A percentile compares a stretch with the other conserved stretches of the same genome.
Evolutionary conservation across 2,888 invertebrate species (phyloP).

Genomic region (Ommatoiulus sabulosus): DNA sequence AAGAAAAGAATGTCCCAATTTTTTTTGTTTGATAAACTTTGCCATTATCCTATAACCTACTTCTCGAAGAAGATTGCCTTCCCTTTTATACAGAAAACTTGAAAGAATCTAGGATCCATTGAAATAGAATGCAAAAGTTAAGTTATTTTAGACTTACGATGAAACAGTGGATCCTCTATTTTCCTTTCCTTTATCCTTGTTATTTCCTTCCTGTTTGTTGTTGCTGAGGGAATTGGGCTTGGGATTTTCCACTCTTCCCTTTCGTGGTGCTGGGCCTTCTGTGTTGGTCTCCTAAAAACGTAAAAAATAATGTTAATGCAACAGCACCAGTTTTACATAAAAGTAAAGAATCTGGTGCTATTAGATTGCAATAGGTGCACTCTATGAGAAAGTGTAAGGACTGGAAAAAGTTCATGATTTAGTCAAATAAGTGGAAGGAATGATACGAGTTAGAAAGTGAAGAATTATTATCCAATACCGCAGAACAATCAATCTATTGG

Average conservation of each 20-base stretch:
- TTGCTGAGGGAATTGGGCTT: constrained; percentile 67
- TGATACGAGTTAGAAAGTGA: background rate
- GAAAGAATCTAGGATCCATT: background rate
- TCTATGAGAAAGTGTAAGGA: background rate
- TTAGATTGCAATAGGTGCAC: background rate
- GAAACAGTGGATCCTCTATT: constrained; percentile 61
- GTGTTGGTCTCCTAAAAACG: constrained; percentile 64
- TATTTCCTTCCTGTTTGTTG: constrained; percentile 58
- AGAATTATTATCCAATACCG: background rate
- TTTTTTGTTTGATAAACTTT: too few relatives aligned
- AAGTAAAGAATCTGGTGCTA: background rate
- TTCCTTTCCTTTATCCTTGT: constrained; percentile 61
- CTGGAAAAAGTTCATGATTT: background rate
- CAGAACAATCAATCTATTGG: constrained; percentile 4
- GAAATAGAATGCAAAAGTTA: too few relatives aligned
- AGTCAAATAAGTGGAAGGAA: background rate
- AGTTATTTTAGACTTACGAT: constrained; percentile 60
- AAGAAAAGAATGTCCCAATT: background rate
- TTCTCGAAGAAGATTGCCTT: background rate
- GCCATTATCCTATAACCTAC: too few relatives aligned
- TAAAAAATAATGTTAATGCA: background rate
- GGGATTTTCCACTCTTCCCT: constrained; percentile 64
- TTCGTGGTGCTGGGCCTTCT: constrained; percentile 61
- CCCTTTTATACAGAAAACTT: background rate
- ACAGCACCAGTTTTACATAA: background rate